These are phyloP conservation scores for Microtus oregoni DNA, from an alignment of 2,113 vertebrate species.

Conservation along the genomic window DNA sequence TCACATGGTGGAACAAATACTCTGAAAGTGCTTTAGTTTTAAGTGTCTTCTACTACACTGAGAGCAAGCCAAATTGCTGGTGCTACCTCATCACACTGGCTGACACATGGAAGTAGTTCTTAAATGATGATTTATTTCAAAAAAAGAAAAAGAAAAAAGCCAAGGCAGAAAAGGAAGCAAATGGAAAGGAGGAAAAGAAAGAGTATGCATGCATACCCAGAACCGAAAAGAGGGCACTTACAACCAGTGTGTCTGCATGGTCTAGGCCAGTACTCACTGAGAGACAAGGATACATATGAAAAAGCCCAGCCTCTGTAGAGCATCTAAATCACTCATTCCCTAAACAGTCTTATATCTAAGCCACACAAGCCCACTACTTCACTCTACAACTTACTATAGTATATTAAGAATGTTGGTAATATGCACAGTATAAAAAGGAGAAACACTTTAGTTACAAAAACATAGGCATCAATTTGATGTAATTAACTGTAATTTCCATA, in stretches of 20 bases:
- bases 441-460: neutral
- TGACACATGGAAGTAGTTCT: neutral
- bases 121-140: constrained; percentile 37
- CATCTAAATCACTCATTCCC: neutral
- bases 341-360: neutral
- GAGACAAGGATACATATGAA: neutral
- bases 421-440: neutral
- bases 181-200: neutral
- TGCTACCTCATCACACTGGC: neutral
- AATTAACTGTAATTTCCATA: constrained; percentile 37
- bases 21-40: constrained; percentile 12
- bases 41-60: neutral
- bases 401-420: neutral
- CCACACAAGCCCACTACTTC: neutral
- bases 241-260: neutral
- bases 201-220: neutral
- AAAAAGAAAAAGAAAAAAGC: neutral
- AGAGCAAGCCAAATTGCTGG: neutral
- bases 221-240: neutral
- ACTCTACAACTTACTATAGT: constrained; percentile 10
- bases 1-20: neutral
- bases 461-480: constrained; percentile 11
- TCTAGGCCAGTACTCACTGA: neutral
- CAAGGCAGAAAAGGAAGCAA: neutral
- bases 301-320: constrained; percentile 17